These are phyloP conservation scores for Pangasianodon gigas DNA, from an alignment of 2,113 vertebrate species.

Conservation along the genomic window DNA sequence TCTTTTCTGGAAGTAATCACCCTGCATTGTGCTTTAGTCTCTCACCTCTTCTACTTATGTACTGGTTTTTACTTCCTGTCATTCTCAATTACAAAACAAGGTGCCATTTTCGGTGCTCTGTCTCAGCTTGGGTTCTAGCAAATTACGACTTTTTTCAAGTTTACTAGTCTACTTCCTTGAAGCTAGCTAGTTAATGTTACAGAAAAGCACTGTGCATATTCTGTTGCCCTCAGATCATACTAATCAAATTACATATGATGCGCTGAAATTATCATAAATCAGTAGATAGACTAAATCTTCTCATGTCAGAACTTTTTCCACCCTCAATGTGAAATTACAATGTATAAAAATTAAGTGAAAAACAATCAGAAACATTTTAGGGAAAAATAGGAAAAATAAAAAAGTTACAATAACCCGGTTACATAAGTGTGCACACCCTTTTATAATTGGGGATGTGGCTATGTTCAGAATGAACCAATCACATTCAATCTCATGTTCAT, in stretches of 20 bases:
- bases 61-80: neutral
- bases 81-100: neutral
- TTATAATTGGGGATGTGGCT: no score
- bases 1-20: neutral
- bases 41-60: neutral
- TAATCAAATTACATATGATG: neutral
- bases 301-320: no score
- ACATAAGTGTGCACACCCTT: no score
- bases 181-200: neutral
- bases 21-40: constrained; percentile 8
- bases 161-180: neutral
- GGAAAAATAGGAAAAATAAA: no score
- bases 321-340: no score
- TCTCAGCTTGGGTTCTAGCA: neutral
- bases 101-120: neutral
- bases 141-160: neutral
- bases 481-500: no score
- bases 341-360: no score
- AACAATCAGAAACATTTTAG: no score
- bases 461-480: no score
- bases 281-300: neutral
- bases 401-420: no score
- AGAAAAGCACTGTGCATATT: neutral
- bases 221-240: neutral
- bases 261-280: neutral